Evolutionary conservation across 2,797 vertebrate species (phyloP).

Genomic region (Thalassophryne amazonica): DNA sequence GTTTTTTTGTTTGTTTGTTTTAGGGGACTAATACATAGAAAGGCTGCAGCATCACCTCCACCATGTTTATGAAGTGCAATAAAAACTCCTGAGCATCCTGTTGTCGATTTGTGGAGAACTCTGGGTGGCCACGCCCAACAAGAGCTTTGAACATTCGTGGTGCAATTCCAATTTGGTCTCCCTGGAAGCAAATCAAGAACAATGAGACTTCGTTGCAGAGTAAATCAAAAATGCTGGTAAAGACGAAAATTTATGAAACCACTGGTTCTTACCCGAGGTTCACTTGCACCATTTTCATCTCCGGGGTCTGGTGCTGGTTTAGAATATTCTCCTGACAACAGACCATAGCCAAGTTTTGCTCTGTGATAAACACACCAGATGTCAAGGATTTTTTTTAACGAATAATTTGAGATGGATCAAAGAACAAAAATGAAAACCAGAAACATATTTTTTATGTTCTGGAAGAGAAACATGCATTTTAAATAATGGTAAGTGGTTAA

Average conservation of each 20-base stretch:
- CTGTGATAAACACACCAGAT: constrained; percentile 73
- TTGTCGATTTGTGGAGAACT: constrained; percentile 98
- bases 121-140: constrained; percentile 92
- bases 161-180: constrained; percentile 92
- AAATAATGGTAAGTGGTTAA: too few species aligned
- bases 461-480: too few species aligned
- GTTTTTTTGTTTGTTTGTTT: too few species aligned
- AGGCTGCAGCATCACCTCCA: constrained; percentile 84
- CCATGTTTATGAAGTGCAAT: constrained; percentile 99
- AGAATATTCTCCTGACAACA: constrained; percentile 94
- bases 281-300: constrained; percentile 82
- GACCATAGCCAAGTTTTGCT: constrained; percentile 93
- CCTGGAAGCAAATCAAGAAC: constrained; percentile 71
- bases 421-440: too few species aligned
- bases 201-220: constrained; percentile 1
- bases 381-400: too few species aligned
- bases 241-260: constrained; percentile 5
- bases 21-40: not conserved
- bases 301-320: constrained; percentile 85
- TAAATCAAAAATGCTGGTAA: not conserved
- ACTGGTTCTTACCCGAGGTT: constrained; percentile 84
- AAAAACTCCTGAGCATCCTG: constrained; percentile 99
- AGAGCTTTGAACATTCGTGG: constrained; percentile 98
- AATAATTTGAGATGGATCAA: too few species aligned
- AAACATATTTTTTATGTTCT: too few species aligned